These are phyloP conservation scores for Himantopus leucocephalus DNA, from an alignment of 2,113 vertebrate species.

Conservation along the genomic window DNA sequence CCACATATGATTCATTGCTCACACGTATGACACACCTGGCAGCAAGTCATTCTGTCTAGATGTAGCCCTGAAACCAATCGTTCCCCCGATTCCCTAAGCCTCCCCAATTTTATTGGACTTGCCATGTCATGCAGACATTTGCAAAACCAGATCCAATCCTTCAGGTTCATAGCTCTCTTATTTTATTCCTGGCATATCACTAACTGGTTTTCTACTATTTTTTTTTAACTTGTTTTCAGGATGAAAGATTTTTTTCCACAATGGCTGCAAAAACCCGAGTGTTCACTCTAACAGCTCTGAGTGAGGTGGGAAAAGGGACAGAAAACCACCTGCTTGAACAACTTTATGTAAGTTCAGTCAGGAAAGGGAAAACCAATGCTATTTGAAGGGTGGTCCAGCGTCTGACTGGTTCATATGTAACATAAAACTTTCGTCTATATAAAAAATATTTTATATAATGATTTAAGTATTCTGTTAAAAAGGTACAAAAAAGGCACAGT, in stretches of 20 bases:
- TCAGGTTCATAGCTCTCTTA: neutral
- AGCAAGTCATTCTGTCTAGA: neutral
- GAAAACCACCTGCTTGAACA: conserved; percentile 40
- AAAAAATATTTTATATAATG: conserved; percentile 56
- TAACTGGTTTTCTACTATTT: neutral
- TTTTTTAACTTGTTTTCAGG: neutral
- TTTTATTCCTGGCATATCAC: neutral
- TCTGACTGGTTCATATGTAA: conserved; percentile 36
- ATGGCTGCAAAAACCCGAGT: conserved; percentile 15
- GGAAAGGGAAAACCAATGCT: conserved; percentile 18
- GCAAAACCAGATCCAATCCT: conserved; percentile 10
- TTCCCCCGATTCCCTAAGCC: neutral
- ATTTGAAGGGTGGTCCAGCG: conserved; percentile 38
- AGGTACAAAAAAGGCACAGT: conserved; percentile 33
- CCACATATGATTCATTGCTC: neutral
- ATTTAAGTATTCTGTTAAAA: conserved; percentile 62
- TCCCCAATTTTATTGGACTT: neutral
- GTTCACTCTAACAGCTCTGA: neutral
- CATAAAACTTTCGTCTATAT: conserved; percentile 17
- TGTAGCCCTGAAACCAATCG: neutral
- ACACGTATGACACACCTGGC: neutral
- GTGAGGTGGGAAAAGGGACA: neutral
- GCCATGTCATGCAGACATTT: neutral
- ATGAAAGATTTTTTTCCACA: neutral
- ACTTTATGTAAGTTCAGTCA: neutral